Evolutionary conservation across 2,797 vertebrate species (phyloP), one percentile per base, ranked within the genome.

Genomic region (Harpagifer antarcticus): DNA sequence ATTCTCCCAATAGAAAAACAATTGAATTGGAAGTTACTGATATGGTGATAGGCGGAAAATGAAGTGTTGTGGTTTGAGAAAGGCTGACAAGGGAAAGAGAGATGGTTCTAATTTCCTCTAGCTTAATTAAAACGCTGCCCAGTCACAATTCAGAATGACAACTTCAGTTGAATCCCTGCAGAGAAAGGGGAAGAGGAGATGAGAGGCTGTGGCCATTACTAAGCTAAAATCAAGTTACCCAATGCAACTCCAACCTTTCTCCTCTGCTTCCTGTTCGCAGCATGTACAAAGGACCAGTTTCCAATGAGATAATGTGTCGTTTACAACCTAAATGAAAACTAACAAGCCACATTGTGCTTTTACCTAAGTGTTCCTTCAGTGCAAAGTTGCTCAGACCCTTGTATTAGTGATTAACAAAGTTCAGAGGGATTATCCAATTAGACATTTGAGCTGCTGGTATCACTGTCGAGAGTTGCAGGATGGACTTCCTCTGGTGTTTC

Each of bases 401-500:
- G n/a, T 43, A 53, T 59, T 74, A 69, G 58, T 66, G 60, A 87
- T 86, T 85, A 86, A 86, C 68, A 83, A 81, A 89, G 68, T 85
- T 86, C 48, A 59, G 68, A 55, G 68, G 43, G 82, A 93, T 94
- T 81, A 90, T 87, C 89, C 86, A 92, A 92, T 93, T 92, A 92
- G 83, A 77, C 76, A 45, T 73, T 53, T 17, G 56, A 56, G 68
- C 83, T 47, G 63, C 65, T 78, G 76, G 71, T 80, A 67, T 91
- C 72, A 68, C 70, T 61, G 80, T 83, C 67, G 67, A 82, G 84
- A 76, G 69, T 79, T 73, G 76, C 81, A 75, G 85, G 83, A 88
- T 71, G 72, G 86, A 90, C 90, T 88, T 92, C 86, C 91, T 88
- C 74, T 86, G 80, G 80, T 13, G 71, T 93, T 94, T 94, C 92